phyloP scores from a whole-genome alignment of 1,140 invertebrate species.

The Cecropterus lyciades region DNA sequence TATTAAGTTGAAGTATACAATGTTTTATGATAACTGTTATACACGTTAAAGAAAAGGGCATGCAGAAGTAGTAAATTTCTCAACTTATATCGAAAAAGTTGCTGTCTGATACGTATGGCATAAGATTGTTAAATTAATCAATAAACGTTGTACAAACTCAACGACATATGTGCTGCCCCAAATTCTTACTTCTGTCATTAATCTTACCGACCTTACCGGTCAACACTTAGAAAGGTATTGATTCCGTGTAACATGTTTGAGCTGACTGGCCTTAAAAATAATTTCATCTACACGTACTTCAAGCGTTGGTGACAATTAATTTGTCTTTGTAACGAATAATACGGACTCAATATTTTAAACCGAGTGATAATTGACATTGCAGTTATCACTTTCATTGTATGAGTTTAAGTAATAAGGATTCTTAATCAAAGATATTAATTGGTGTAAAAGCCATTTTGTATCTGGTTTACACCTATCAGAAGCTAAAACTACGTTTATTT shows the following conservation, averaged over 20 bases:
- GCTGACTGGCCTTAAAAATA: conserved; percentile 58
- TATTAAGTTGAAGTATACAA: no score
- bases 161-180: conserved; percentile 24
- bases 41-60: no score
- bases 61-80: no score
- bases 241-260: conserved; percentile 44
- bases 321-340: conserved; percentile 5
- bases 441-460: neutral
- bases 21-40: no score
- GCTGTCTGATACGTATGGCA: no score
- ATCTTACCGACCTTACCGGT: conserved; percentile 55
- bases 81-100: no score
- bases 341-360: neutral
- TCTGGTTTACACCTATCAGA: neutral
- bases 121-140: neutral
- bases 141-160: neutral
- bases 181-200: conserved; percentile 39
- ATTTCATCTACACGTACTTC: conserved; percentile 40
- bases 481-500: no score
- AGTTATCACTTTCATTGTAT: neutral
- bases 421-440: no score
- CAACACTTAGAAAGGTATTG: conserved; percentile 63
- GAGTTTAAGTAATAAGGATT: neutral
- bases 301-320: conserved; percentile 8
- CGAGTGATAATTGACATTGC: neutral